phyloP scores from a whole-genome alignment of 53 echinoderm and acorn worm species.

The Paracentrotus lividus region DNA sequence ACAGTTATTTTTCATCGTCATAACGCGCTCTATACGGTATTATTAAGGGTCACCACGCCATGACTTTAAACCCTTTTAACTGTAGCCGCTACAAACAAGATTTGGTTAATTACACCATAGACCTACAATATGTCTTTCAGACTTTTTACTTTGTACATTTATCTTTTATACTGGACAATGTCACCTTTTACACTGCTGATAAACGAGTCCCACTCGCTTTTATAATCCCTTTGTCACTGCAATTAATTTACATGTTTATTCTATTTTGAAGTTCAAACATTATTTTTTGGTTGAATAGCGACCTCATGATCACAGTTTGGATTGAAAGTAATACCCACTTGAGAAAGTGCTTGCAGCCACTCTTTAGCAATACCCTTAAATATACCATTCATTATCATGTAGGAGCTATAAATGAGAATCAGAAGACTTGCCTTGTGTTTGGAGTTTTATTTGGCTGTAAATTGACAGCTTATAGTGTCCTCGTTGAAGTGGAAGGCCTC shows the following conservation, averaged over 20 bases:
- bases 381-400: neutral
- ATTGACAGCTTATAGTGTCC: neutral
- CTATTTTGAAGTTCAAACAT: neutral
- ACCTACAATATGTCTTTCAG: neutral
- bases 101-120: conserved; percentile 21
- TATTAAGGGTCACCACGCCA: neutral
- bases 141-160: neutral
- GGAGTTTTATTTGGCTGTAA: neutral
- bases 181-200: neutral
- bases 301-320: neutral
- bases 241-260: conserved; percentile 1
- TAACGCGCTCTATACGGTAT: neutral
- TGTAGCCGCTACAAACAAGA: conserved; percentile 16
- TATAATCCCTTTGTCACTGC: neutral
- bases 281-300: neutral
- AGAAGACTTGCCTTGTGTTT: neutral
- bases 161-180: neutral
- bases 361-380: too few species aligned
- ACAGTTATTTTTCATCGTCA: conserved; percentile 35
- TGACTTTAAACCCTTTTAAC: neutral
- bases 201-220: neutral
- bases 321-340: neutral
- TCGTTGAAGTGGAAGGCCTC: neutral
- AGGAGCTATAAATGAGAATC: neutral
- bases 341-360: neutral